phyloP scores from a whole-genome alignment of 2,113 vertebrate species.

The Tachycineta bicolor region DNA sequence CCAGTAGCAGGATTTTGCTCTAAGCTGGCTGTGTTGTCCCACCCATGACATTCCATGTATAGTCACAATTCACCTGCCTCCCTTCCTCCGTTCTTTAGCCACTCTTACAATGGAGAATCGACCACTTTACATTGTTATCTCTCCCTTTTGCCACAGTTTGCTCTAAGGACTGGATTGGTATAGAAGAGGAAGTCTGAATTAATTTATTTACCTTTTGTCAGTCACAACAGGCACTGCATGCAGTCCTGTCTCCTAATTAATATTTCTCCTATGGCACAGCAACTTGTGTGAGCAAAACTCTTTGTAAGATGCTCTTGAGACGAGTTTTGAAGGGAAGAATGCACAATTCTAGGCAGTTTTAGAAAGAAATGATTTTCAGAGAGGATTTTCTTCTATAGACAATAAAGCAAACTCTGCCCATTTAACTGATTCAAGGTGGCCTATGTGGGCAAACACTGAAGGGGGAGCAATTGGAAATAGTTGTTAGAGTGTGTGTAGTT shows the following conservation, averaged over 20 bases:
- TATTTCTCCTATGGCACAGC: not conserved
- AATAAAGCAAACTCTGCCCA: slow-evolving; percentile 22
- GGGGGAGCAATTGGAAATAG: not conserved
- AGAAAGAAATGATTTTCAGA: slow-evolving; percentile 16
- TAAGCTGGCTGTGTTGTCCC: not conserved
- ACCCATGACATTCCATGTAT: too few species aligned
- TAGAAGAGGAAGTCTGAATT: not conserved
- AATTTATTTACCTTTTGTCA: not conserved
- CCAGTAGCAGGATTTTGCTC: not conserved
- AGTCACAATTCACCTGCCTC: not conserved
- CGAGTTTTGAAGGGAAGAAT: not conserved
- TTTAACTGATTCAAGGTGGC: slow-evolving; percentile 49
- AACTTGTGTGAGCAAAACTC: not conserved
- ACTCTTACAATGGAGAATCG: not conserved
- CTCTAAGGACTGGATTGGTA: not conserved
- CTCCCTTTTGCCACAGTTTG: not conserved
- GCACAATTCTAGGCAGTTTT: not conserved
- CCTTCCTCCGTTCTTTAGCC: not conserved
- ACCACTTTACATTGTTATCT: not conserved
- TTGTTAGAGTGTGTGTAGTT: not conserved
- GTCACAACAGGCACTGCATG: not conserved
- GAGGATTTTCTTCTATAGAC: not conserved
- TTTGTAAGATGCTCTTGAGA: not conserved
- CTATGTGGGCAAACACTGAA: not conserved
- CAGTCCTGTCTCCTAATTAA: not conserved